A percentile compares a stretch with the other conserved stretches of the same genome.
These are phyloP conservation scores for Ophiodon elongatus DNA, from an alignment of 2,113 vertebrate genomes.

Conservation along the genomic window DNA sequence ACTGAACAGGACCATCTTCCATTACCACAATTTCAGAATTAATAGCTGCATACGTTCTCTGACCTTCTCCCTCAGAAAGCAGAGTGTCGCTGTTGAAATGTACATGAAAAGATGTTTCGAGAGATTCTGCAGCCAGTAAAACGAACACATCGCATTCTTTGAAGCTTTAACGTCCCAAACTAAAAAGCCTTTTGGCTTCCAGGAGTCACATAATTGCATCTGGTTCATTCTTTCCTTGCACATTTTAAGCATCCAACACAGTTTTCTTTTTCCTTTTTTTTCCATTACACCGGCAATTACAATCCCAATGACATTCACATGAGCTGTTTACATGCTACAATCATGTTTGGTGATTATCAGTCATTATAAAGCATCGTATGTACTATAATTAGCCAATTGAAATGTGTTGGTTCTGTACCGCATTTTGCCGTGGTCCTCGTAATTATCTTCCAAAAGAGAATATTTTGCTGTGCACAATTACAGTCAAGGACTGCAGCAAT, in stretches of 20 bases:
- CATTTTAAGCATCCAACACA: background rate
- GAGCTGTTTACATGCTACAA: conserved; percentile 13
- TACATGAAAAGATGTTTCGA: conserved; percentile 8
- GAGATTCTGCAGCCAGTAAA: background rate
- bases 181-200: background rate
- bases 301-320: conserved; percentile 4
- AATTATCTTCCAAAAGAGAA: conserved; percentile 30
- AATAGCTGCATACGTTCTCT: background rate
- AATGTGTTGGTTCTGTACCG: conserved; percentile 2
- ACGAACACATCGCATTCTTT: background rate
- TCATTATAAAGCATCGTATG: conserved; percentile 19
- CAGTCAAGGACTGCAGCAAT: conserved; percentile 30
- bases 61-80: background rate
- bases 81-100: background rate
- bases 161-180: background rate
- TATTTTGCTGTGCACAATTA: conserved; percentile 21
- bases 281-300: conserved; percentile 6
- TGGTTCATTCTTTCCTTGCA: background rate
- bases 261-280: background rate
- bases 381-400: conserved; percentile 16
- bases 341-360: conserved; percentile 34
- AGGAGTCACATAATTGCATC: background rate
- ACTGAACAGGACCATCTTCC: background rate
- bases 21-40: background rate
- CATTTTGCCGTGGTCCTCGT: conserved; percentile 13